Evolutionary conservation across 2,888 invertebrate species (phyloP), one percentile per base, ranked within the genome.

Genomic region (Pollenia labialis): DNA sequence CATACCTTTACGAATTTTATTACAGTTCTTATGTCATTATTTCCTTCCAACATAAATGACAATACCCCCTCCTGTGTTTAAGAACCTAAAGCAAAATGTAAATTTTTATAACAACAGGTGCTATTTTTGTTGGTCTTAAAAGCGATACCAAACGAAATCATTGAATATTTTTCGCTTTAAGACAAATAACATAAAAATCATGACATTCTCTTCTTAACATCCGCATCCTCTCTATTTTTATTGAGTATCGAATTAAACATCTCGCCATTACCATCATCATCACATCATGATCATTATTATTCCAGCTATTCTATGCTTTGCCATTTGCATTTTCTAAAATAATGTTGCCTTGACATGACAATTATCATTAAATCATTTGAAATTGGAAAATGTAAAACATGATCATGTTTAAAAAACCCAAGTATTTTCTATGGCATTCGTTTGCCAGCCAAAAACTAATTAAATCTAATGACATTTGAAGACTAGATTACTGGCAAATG

Each of bases 321-420:
- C 81, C 46, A 81, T 81, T 86, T 86, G 79, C 82, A 81, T 71
- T 72, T 56, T 58, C 12, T 23, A 60, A 62, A 74, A 81, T 84
- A 87, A 87, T 87, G 87, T 84, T 71, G 54, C 76, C 42, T 81
- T 87, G 87, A 87, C 87, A 87, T 87, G 87, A 81, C 66, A 84
- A 87, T 87, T 81, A 81, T 83, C 86, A 84, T 87, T 87, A 87
- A 87, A 87, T 77, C 80, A 81, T 86, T 79, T 44, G 58, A 60
- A 77, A 72, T 62, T 44, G 40, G 48, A 42, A 58, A 64, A 58
- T 46, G 40, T 14, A 77, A 68, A 79, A 76, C 64, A 81, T 44
- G 72, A 40, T 72, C 46, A 60, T 48, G 71, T 18, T 12, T 50
- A 18, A 10, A 48, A 69, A n/a, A 23, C 9, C 52, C 46, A 56